Percentiles rank a stretch among this genome's conserved stretches.
Conservation (phyloP, 2,113 vertebrate species). For the Heteronetta atricapilla region DNA sequence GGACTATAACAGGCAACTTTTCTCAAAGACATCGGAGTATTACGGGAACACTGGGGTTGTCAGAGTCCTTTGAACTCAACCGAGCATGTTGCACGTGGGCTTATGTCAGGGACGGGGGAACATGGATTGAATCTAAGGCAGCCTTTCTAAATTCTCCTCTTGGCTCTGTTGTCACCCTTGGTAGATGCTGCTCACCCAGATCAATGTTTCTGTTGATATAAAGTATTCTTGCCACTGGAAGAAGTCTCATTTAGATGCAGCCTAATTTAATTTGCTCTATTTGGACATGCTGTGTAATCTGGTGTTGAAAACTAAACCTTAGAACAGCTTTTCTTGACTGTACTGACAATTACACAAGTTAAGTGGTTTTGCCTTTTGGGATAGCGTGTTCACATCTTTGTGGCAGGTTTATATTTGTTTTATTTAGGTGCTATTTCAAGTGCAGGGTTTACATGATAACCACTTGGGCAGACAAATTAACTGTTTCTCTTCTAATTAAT, state of each 20-base stretch:
- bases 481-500: constrained; percentile 71
- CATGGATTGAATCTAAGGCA: neutral
- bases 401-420: constrained; percentile 67
- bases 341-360: constrained; percentile 63
- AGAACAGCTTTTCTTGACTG: constrained; percentile 62
- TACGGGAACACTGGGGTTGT: neutral
- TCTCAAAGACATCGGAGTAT: neutral
- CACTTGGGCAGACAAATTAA: constrained; percentile 60
- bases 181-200: constrained; percentile 36
- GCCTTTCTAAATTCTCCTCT: constrained; percentile 9
- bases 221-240: constrained; percentile 67
- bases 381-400: constrained; percentile 17
- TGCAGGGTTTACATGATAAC: constrained; percentile 46
- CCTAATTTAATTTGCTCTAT: constrained; percentile 80
- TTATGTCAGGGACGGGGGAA: neutral
- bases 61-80: neutral
- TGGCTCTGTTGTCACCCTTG: constrained; percentile 9
- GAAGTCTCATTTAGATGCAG: constrained; percentile 73
- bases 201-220: constrained; percentile 58
- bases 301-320: constrained; percentile 68
- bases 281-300: constrained; percentile 71
- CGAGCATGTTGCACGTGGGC: neutral
- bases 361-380: constrained; percentile 60
- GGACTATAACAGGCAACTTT: neutral
- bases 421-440: constrained; percentile 72